A percentile compares a stretch with the other conserved stretches of the same genome.
Evolutionary conservation across 2,113 vertebrate species (phyloP).

Genomic region (Lophura nycthemera): DNA sequence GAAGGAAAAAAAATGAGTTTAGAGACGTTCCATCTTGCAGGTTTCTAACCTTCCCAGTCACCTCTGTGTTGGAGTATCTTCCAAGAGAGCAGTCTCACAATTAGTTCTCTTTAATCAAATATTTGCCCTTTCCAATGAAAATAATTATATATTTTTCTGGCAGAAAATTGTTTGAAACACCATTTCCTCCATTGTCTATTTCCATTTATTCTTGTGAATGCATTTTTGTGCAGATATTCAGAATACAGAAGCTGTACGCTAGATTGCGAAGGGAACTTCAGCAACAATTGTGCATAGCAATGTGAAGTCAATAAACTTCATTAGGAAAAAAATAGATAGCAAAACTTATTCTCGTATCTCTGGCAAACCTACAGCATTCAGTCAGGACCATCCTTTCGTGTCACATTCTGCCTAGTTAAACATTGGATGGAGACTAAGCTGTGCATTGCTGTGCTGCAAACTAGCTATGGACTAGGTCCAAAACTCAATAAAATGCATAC

Average conservation of each 20-base stretch:
- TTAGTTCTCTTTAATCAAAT: background rate
- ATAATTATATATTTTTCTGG: background rate
- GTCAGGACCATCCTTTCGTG: background rate
- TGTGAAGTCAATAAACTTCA: background rate
- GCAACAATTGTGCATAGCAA: background rate
- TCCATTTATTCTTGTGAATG: background rate
- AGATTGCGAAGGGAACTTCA: background rate
- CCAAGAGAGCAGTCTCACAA: background rate
- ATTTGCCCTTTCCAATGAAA: background rate
- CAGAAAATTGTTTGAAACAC: background rate
- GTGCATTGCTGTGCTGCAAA: background rate
- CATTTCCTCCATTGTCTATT: background rate
- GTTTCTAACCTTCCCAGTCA: background rate
- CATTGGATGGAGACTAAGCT: background rate
- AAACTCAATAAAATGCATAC: background rate
- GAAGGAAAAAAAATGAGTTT: background rate
- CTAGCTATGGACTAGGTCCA: background rate
- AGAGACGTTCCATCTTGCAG: accelerated
- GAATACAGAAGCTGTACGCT: background rate
- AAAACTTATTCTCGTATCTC: background rate
- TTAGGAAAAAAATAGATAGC: background rate
- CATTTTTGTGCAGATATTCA: accelerated
- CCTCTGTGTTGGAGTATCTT: background rate
- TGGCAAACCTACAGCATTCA: background rate
- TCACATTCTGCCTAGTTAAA: background rate